Evolutionary conservation across 2,888 invertebrate genomes (phyloP).

Genomic region (Acleris literana): DNA sequence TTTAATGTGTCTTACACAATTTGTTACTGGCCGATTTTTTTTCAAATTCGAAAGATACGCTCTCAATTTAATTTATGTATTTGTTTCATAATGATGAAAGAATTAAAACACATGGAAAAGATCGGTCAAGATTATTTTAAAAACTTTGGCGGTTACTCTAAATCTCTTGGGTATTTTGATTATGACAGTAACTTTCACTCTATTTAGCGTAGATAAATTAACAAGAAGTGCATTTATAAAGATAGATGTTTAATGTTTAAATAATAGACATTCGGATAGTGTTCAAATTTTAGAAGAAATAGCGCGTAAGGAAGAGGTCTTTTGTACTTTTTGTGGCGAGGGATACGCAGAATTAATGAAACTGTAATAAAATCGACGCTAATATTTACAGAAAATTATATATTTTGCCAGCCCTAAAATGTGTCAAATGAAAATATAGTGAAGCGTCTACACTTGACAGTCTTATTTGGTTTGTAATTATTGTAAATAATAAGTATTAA

Average conservation of each 20-base stretch:
- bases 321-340: constrained; percentile 80
- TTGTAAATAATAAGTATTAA: constrained; percentile 32
- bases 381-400: constrained; percentile 21
- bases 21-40: constrained; percentile 10
- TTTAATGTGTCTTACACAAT: not conserved
- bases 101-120: no score
- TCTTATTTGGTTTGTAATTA: constrained; percentile 29
- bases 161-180: constrained; percentile 20
- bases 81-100: not conserved
- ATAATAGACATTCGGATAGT: constrained; percentile 70
- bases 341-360: constrained; percentile 61
- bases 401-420: constrained; percentile 49
- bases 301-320: constrained; percentile 65
- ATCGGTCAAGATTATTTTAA: not conserved
- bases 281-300: constrained; percentile 70
- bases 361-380: constrained; percentile 11
- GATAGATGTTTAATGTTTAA: constrained; percentile 74
- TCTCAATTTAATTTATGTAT: constrained; percentile 36
- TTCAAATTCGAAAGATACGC: constrained; percentile 4
- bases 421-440: constrained; percentile 59
- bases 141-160: constrained; percentile 20
- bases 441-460: constrained; percentile 23
- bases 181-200: constrained; percentile 43
- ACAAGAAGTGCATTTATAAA: constrained; percentile 82
- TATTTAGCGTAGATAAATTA: constrained; percentile 65